phyloP scores from a whole-genome alignment of 2,113 vertebrate genomes.

The Macquaria ambigua region DNA sequence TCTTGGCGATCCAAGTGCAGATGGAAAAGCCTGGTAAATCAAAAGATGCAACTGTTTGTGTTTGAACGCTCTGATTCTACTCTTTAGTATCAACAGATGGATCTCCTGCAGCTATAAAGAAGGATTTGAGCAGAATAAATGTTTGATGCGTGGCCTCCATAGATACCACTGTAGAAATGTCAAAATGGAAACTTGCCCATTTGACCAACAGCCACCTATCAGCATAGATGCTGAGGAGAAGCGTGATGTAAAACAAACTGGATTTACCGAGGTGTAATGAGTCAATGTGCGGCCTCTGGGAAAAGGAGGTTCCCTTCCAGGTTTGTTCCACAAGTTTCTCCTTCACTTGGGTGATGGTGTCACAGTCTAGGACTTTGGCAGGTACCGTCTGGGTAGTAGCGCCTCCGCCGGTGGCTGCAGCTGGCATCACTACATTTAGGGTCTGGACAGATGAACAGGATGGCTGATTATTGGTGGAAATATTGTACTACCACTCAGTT shows the following conservation, averaged over 20 bases:
- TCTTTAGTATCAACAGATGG: neutral
- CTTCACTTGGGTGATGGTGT: conserved; percentile 98
- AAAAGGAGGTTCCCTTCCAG: conserved; percentile 91
- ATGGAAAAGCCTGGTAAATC: neutral
- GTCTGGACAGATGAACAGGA: conserved; percentile 82
- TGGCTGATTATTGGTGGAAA: neutral
- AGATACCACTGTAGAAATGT: neutral
- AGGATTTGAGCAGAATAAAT: neutral
- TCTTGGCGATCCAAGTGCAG: neutral
- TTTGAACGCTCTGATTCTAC: neutral
- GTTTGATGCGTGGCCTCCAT: neutral
- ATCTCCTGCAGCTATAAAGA: neutral
- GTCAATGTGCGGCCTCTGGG: conserved; percentile 91
- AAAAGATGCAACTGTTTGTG: neutral
- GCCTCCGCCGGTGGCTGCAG: conserved; percentile 76
- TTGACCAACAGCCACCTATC: neutral
- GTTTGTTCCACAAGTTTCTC: conserved; percentile 98
- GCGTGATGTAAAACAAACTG: neutral
- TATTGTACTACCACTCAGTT: neutral
- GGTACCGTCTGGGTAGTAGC: conserved; percentile 85
- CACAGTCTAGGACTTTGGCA: conserved; percentile 95
- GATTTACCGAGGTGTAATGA: conserved; percentile 91
- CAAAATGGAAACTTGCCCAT: neutral
- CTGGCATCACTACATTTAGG: conserved; percentile 89
- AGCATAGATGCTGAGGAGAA: neutral